Evolutionary conservation across 2,888 invertebrate species (phyloP).

Genomic region (Drosophila peninsularis): DNA sequence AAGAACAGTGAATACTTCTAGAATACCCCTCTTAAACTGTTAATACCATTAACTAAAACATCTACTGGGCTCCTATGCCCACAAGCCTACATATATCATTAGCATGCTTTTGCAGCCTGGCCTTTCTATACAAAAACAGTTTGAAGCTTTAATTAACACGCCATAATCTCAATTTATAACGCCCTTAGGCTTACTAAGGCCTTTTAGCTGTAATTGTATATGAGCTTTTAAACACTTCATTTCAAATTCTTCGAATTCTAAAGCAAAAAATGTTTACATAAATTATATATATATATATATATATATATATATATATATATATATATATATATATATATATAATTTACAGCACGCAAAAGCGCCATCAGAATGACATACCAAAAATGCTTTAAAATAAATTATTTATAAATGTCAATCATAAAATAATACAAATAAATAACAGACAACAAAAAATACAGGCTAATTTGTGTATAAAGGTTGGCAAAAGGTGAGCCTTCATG

Average conservation of each 20-base stretch:
- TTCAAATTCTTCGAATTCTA: neutral
- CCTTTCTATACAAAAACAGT: neutral
- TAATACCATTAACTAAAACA: neutral
- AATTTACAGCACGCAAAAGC: neutral
- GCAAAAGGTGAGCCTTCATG: neutral
- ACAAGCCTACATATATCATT: neutral
- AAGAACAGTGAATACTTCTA: no score
- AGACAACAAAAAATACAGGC: no score
- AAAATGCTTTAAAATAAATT: constrained; percentile 1
- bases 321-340: neutral
- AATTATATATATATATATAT: neutral
- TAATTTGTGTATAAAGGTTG: neutral
- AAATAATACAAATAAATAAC: neutral
- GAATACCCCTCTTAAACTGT: neutral
- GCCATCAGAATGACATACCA: neutral
- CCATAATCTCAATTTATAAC: neutral
- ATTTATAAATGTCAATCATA: constrained; percentile 10
- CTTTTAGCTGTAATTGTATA: constrained; percentile 1
- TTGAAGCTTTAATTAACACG: constrained; percentile 8
- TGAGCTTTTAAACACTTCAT: neutral
- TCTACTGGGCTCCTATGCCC: neutral
- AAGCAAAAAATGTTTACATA: neutral
- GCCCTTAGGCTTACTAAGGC: neutral
- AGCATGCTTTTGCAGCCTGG: neutral
- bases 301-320: neutral